A percentile compares a stretch with the other conserved stretches of the same genome.
These are phyloP conservation scores for Megaceryle maxima DNA, from an alignment of 2,113 vertebrate genomes.

Conservation along the genomic window DNA sequence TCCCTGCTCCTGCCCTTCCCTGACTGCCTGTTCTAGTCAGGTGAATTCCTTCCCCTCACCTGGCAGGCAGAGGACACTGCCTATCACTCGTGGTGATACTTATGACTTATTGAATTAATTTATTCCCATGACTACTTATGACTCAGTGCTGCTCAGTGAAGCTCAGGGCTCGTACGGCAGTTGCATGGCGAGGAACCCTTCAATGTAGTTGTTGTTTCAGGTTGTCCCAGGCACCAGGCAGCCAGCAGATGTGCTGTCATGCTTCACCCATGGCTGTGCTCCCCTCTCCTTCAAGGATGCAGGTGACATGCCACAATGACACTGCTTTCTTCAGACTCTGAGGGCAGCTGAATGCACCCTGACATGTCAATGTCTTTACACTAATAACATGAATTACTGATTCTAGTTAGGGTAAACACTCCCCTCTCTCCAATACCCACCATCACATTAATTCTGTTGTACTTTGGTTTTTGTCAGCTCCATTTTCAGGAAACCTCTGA, in stretches of 20 bases:
- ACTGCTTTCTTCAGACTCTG: background rate
- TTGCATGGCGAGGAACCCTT: background rate
- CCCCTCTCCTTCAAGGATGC: background rate
- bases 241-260: background rate
- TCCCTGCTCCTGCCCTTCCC: background rate
- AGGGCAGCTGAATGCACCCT: background rate
- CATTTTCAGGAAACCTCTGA: background rate
- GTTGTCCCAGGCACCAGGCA: background rate
- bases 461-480: background rate
- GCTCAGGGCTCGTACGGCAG: background rate
- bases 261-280: background rate
- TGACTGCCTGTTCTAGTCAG: background rate
- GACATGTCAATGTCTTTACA: background rate
- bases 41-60: background rate
- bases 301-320: accelerated
- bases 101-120: background rate
- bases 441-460: background rate
- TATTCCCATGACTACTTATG: background rate
- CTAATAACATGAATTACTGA: background rate
- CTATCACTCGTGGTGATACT: background rate
- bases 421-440: background rate
- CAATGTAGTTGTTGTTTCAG: background rate
- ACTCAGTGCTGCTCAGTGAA: background rate
- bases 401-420: background rate
- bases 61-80: background rate